Percentiles rank a stretch among this genome's conserved stretches.
phyloP scores from a whole-genome alignment of 2,113 vertebrate species.

The Centropus unirufus region DNA sequence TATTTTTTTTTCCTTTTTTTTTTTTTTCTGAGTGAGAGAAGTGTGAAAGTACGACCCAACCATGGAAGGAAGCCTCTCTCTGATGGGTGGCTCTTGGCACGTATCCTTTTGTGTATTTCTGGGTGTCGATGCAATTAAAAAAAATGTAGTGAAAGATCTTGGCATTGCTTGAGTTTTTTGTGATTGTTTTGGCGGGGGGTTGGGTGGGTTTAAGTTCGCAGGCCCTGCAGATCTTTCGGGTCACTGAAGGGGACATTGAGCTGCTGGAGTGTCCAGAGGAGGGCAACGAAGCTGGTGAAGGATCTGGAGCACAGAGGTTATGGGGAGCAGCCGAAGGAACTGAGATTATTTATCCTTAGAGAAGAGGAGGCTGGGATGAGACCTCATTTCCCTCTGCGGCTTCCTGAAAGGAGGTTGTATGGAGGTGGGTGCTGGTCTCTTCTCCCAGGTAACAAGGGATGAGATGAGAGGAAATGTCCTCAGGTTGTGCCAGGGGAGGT shows the following conservation, averaged over 20 bases:
- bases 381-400: too few relatives aligned
- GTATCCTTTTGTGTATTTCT: slow-evolving; percentile 58
- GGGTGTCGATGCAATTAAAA: slow-evolving; percentile 78
- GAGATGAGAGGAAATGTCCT: too few relatives aligned
- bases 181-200: neutral
- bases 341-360: too few relatives aligned
- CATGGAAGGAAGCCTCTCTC: neutral
- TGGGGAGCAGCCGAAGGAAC: too few relatives aligned
- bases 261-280: too few relatives aligned
- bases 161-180: neutral
- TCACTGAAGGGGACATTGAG: neutral
- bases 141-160: neutral
- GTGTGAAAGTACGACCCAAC: slow-evolving; percentile 1
- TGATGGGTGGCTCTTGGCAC: slow-evolving; percentile 35
- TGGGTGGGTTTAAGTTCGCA: neutral
- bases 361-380: too few relatives aligned
- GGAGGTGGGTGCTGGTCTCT: too few relatives aligned
- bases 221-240: neutral
- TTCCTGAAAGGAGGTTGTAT: too few relatives aligned
- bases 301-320: too few relatives aligned
- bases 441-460: too few relatives aligned
- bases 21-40: neutral
- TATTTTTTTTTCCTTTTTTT: neutral
- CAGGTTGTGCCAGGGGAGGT: too few relatives aligned
- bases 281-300: too few relatives aligned